Percentiles rank a stretch among this genome's conserved stretches.
Conservation (phyloP, 2,888 invertebrate genomes). For the Galeruca laticollis region DNA sequence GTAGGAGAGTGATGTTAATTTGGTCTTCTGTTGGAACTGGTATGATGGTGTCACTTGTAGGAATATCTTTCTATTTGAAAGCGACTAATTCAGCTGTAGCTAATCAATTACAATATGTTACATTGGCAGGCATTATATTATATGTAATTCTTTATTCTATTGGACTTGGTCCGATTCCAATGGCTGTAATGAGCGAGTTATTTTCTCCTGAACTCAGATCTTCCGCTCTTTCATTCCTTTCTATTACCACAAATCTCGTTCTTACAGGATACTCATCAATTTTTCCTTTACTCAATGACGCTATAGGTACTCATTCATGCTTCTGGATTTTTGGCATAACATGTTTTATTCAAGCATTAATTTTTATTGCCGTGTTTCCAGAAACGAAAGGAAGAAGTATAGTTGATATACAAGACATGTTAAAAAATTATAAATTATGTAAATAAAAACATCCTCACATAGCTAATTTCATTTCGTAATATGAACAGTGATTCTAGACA, state of each 20-base stretch:
- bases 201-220: conserved; percentile 82
- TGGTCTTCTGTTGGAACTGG: conserved; percentile 75
- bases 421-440: conserved; percentile 13
- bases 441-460: no score
- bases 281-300: conserved; percentile 37
- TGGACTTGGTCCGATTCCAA: conserved; percentile 80
- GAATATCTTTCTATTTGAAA: conserved; percentile 74
- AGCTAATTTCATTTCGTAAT: no score
- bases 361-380: conserved; percentile 23
- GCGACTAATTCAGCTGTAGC: conserved; percentile 50
- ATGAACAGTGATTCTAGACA: no score
- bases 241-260: conserved; percentile 38
- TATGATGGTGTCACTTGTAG: conserved; percentile 70
- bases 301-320: conserved; percentile 22
- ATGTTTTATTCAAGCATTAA: conserved; percentile 1
- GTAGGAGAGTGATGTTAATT: conserved; percentile 77
- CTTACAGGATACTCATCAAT: background rate
- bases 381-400: conserved; percentile 31
- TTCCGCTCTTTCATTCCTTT: conserved; percentile 64
- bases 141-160: conserved; percentile 79
- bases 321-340: conserved; percentile 24
- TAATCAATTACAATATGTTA: conserved; percentile 73
- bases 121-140: conserved; percentile 75
- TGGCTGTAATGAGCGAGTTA: conserved; percentile 85
- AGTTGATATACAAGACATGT: conserved; percentile 23